phyloP scores from a whole-genome alignment of 2,888 invertebrate genomes.

The Euclidia mi region DNA sequence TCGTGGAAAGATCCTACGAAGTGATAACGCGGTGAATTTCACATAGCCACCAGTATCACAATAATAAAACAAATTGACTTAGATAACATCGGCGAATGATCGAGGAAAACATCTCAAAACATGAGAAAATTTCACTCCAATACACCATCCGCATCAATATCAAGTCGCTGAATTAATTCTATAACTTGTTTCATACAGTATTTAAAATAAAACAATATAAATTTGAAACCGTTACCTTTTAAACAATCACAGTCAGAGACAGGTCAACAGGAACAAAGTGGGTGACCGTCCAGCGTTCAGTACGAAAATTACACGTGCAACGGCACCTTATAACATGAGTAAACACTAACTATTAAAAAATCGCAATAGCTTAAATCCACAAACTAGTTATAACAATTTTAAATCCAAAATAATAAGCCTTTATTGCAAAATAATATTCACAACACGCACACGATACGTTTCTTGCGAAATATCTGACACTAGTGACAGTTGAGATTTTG shows the following conservation, averaged over 20 bases:
- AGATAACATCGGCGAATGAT: conserved; percentile 29
- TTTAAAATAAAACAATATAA: conserved; percentile 42
- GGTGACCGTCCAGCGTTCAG: conserved; percentile 70
- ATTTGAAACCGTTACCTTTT: conserved; percentile 85
- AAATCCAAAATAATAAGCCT: conserved; percentile 72
- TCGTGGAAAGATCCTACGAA: conserved; percentile 28
- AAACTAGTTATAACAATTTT: conserved; percentile 67
- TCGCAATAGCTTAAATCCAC: conserved; percentile 62
- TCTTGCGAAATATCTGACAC: conserved; percentile 62
- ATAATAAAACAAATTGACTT: conserved; percentile 40
- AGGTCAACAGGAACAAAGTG: conserved; percentile 85
- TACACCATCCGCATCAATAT: background rate
- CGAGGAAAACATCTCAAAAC: conserved; percentile 26
- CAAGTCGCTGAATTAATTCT: background rate
- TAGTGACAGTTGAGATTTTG: conserved; percentile 53
- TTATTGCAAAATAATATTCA: conserved; percentile 79
- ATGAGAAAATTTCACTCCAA: conserved; percentile 5
- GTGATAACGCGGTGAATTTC: conserved; percentile 22
- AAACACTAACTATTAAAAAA: conserved; percentile 74
- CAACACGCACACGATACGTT: conserved; percentile 76
- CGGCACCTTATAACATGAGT: conserved; percentile 68
- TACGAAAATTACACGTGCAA: conserved; percentile 70
- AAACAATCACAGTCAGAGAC: conserved; percentile 78
- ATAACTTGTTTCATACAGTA: conserved; percentile 16
- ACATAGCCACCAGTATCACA: conserved; percentile 24